These are phyloP conservation scores for Holothuria glaberrima DNA, from an alignment of 35 echinoderm and acorn worm species.

Conservation along the genomic window DNA sequence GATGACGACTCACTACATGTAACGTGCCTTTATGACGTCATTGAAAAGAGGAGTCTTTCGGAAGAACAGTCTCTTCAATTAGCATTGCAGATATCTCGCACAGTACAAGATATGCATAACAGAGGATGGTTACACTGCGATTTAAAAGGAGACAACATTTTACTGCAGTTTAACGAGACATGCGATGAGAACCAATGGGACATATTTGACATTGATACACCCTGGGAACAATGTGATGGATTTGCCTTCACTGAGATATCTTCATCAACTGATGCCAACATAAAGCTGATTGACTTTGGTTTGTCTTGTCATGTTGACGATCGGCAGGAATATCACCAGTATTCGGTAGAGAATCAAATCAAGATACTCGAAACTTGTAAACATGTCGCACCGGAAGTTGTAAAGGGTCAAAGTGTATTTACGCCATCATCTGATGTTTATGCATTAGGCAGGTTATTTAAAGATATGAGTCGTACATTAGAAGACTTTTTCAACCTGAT, in stretches of 20 bases:
- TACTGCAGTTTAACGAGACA: not conserved
- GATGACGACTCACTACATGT: not conserved
- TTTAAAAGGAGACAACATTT: conserved; percentile 9
- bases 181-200: too few species aligned
- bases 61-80: not conserved
- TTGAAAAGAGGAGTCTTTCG: not conserved
- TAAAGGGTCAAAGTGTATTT: not conserved
- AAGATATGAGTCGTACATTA: not conserved
- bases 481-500: not conserved
- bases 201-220: too few species aligned
- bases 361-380: not conserved
- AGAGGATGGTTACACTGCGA: not conserved
- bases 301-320: not conserved
- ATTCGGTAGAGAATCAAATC: not conserved
- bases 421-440: not conserved
- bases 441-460: not conserved
- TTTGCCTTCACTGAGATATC: too few species aligned
- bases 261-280: too few species aligned
- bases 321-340: not conserved
- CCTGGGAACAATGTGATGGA: too few species aligned
- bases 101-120: conserved; percentile 8
- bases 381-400: conserved; percentile 10
- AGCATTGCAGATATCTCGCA: not conserved
- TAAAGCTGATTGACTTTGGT: too few species aligned
- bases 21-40: not conserved